Conservation (phyloP, 2,113 vertebrate genomes). For the Aldabrachelys gigantea region DNA sequence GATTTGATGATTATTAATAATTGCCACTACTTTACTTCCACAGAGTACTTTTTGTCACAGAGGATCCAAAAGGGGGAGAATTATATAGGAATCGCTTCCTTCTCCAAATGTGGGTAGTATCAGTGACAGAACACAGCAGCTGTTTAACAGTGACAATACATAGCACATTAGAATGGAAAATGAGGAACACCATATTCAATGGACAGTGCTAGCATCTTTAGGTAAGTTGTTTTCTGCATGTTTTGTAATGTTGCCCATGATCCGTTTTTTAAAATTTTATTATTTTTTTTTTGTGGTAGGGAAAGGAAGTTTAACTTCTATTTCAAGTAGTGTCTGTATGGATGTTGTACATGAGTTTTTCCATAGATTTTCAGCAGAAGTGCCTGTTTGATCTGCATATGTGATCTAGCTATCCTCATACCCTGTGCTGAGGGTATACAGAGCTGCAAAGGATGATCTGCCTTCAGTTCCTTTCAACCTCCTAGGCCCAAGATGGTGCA, state of each 20-base stretch:
- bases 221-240: not conserved
- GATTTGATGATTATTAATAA: not conserved
- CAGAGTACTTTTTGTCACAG: not conserved
- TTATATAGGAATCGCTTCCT: not conserved
- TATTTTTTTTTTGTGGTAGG: not conserved
- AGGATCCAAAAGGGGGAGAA: not conserved
- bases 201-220: not conserved
- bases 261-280: not conserved
- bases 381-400: not conserved
- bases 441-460: not conserved
- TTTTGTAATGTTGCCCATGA: not conserved
- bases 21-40: conserved; percentile 16
- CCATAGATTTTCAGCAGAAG: not conserved
- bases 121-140: not conserved
- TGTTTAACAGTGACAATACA: not conserved
- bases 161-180: not conserved
- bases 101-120: not conserved
- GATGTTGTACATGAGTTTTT: not conserved
- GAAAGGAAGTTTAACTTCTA: conserved; percentile 15
- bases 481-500: not conserved
- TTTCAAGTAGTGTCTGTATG: no score
- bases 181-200: not conserved
- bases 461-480: not conserved
- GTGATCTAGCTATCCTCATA: not conserved
- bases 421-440: not conserved